Percentiles rank a stretch among this genome's conserved stretches.
These are phyloP conservation scores for Tenthredo amoena DNA, from an alignment of 2,888 invertebrate species.

Conservation along the genomic window DNA sequence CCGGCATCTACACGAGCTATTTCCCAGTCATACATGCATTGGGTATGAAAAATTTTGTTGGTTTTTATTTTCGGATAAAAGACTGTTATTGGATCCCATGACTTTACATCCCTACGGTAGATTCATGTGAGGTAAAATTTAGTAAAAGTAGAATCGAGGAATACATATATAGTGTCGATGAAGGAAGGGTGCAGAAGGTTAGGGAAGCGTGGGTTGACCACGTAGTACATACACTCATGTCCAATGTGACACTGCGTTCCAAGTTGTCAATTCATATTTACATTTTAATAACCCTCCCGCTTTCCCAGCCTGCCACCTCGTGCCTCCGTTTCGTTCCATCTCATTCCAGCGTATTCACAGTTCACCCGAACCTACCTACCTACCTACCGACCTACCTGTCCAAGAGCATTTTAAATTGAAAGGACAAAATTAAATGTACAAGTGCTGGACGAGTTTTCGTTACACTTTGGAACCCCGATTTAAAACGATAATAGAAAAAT, in stretches of 20 bases:
- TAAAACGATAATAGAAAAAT: not conserved
- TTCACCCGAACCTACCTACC: not conserved
- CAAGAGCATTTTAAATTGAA: constrained; percentile 14
- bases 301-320: constrained; percentile 7
- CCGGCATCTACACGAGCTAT: not conserved
- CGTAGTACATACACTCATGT: constrained; percentile 24
- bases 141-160: not conserved
- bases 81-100: not conserved
- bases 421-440: constrained; percentile 8
- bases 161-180: not conserved
- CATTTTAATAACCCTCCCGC: constrained; percentile 69
- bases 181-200: constrained; percentile 11
- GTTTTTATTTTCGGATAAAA: not conserved
- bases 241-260: constrained; percentile 59
- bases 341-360: constrained; percentile 25
- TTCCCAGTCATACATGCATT: not conserved
- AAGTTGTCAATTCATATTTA: constrained; percentile 69
- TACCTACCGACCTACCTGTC: not conserved
- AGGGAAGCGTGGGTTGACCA: constrained; percentile 41
- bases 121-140: not conserved
- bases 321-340: constrained; percentile 18
- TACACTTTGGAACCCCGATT: not conserved
- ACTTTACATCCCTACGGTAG: not conserved
- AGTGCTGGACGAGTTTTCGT: not conserved
- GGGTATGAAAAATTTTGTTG: not conserved